phyloP scores from a whole-genome alignment of 1,140 invertebrate species.

The Antheraea mylitta region DNA sequence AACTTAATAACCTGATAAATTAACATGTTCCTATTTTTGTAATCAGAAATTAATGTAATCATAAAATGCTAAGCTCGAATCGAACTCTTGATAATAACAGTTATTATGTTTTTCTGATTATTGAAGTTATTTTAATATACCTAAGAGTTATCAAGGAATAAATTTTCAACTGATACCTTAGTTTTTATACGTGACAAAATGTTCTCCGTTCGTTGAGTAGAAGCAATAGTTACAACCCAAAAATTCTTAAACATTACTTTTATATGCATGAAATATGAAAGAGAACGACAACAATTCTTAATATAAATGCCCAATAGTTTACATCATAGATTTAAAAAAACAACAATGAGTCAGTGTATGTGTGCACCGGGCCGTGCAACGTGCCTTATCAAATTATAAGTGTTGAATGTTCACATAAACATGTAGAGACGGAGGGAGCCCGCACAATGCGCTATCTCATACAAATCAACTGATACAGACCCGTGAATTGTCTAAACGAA shows the following conservation, averaged over 20 bases:
- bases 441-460: slow-evolving; percentile 61
- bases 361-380: slow-evolving; percentile 6
- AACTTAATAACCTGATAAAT: neutral
- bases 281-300: neutral
- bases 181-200: too few relatives aligned
- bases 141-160: too few relatives aligned
- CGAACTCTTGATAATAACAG: neutral
- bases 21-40: neutral
- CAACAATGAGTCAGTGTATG: neutral
- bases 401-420: slow-evolving; percentile 46
- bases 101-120: neutral
- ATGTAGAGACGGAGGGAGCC: slow-evolving; percentile 50
- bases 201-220: too few relatives aligned
- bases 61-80: neutral
- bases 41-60: neutral
- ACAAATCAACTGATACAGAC: slow-evolving; percentile 57
- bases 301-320: neutral
- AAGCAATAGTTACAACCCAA: too few relatives aligned
- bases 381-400: slow-evolving; percentile 48
- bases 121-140: too few relatives aligned
- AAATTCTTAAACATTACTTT: too few relatives aligned
- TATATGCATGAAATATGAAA: neutral
- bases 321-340: neutral
- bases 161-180: too few relatives aligned
- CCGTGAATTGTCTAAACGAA: slow-evolving; percentile 70